These are phyloP conservation scores for Thalassophryne amazonica DNA, from an alignment of 2,797 vertebrate species.

Conservation along the genomic window DNA sequence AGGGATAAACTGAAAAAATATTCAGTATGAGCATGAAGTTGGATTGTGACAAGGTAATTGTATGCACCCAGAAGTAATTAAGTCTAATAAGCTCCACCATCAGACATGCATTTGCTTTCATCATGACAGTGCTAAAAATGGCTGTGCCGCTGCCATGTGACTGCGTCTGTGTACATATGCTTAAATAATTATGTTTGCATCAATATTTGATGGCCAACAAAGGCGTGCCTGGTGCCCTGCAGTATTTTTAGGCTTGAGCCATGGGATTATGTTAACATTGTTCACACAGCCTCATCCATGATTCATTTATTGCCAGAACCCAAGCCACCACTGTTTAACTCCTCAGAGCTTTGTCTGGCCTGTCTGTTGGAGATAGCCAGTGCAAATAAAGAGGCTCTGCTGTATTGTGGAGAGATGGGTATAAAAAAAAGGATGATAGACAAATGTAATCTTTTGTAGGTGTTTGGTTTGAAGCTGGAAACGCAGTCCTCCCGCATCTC, in stretches of 20 bases:
- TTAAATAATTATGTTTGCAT: slow-evolving; percentile 71
- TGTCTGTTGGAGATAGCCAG: slow-evolving; percentile 65
- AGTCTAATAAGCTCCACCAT: slow-evolving; percentile 38
- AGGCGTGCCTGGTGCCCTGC: slow-evolving; percentile 60
- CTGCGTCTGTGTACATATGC: slow-evolving; percentile 39
- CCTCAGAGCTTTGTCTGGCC: slow-evolving; percentile 60
- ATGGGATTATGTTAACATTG: slow-evolving; percentile 72
- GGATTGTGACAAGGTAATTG: slow-evolving; percentile 56
- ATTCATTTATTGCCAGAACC: slow-evolving; percentile 73
- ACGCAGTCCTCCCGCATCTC: slow-evolving; percentile 26
- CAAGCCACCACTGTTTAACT: slow-evolving; percentile 54
- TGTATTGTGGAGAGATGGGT: slow-evolving; percentile 24
- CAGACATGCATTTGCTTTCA: slow-evolving; percentile 37
- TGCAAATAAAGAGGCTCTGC: slow-evolving; percentile 40
- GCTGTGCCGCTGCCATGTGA: slow-evolving; percentile 30
- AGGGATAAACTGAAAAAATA: slow-evolving; percentile 66
- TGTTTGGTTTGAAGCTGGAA: slow-evolving; percentile 52
- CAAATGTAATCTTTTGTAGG: slow-evolving; percentile 70
- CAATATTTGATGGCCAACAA: slow-evolving; percentile 79
- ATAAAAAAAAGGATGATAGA: slow-evolving; percentile 36
- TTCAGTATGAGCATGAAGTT: slow-evolving; percentile 73
- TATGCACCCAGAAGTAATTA: slow-evolving; percentile 48
- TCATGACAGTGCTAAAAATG: slow-evolving; percentile 23
- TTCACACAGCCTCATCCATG: slow-evolving; percentile 75
- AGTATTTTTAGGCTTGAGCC: slow-evolving; percentile 62